These are phyloP conservation scores for Lasioglossum zephyrum DNA, from an alignment of 2,888 invertebrate genomes.

Conservation along the genomic window DNA sequence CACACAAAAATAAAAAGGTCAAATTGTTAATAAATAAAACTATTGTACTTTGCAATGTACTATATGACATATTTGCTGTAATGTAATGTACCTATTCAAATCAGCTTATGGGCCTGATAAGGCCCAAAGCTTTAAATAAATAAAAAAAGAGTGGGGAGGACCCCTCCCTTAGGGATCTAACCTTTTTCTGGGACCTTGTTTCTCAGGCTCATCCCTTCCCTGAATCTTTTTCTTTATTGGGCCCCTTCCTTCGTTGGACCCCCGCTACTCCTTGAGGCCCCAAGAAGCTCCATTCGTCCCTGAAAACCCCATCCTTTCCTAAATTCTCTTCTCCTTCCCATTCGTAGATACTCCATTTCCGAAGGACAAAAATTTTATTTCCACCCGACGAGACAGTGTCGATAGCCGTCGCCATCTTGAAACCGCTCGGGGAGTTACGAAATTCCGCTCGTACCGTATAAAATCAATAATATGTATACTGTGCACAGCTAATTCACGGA, in stretches of 20 bases:
- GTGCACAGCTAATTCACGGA: conserved; percentile 15
- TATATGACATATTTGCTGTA: too few species aligned
- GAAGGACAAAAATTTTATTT: not conserved
- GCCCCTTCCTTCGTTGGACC: too few species aligned
- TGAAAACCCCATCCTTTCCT: not conserved
- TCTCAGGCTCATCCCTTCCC: too few species aligned
- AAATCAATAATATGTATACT: conserved; percentile 41
- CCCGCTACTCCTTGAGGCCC: too few species aligned
- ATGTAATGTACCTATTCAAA: too few species aligned
- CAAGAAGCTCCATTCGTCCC: not conserved
- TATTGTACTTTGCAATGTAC: too few species aligned
- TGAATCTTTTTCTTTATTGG: too few species aligned
- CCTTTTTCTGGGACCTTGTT: not conserved
- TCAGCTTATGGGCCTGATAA: too few species aligned
- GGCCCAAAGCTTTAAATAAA: too few species aligned
- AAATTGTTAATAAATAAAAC: too few species aligned
- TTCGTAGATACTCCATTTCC: not conserved
- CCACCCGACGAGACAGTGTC: not conserved
- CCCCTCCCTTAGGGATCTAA: not conserved
- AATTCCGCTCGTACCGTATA: not conserved
- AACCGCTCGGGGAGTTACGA: not conserved
- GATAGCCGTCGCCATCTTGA: conserved; percentile 36
- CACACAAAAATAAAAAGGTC: too few species aligned
- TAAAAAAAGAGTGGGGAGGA: too few species aligned
- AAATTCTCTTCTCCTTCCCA: not conserved